Evolutionary conservation across 2,888 invertebrate genomes (phyloP).

Genomic region (Ernsta delagoae): DNA sequence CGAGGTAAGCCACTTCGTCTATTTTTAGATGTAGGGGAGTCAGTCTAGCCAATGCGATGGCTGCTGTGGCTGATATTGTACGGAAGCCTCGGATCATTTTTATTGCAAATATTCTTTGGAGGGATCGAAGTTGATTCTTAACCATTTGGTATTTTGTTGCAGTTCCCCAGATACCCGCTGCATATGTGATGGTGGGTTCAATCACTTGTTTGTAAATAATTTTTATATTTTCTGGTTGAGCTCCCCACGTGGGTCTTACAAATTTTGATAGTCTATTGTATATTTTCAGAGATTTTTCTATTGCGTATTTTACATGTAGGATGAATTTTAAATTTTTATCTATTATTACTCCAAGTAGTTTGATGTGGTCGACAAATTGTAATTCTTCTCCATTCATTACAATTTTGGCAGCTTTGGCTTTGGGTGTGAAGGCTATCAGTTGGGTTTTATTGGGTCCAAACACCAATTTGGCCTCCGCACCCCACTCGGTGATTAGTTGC

Average conservation of each 20-base stretch:
- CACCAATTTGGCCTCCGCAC: neutral
- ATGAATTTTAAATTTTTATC: neutral
- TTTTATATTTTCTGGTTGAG: neutral
- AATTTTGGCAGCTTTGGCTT: neutral
- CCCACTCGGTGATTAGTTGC: neutral
- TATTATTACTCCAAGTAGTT: neutral
- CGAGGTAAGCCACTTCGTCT: neutral
- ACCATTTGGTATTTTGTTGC: neutral
- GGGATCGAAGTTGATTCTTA: neutral
- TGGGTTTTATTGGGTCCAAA: neutral
- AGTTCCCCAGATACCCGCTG: neutral
- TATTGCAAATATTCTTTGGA: neutral
- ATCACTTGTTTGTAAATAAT: neutral
- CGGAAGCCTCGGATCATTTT: neutral
- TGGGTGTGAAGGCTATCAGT: neutral
- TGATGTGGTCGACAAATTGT: neutral
- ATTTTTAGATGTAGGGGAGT: neutral
- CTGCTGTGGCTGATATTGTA: neutral
- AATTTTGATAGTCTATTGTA: neutral
- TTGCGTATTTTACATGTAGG: neutral
- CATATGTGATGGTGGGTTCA: neutral
- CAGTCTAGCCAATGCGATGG: neutral
- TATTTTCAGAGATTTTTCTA: neutral
- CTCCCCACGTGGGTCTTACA: neutral
- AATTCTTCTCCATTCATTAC: neutral